Conservation (phyloP, 1,140 invertebrate species). For the Cryptotermes secundus region DNA sequence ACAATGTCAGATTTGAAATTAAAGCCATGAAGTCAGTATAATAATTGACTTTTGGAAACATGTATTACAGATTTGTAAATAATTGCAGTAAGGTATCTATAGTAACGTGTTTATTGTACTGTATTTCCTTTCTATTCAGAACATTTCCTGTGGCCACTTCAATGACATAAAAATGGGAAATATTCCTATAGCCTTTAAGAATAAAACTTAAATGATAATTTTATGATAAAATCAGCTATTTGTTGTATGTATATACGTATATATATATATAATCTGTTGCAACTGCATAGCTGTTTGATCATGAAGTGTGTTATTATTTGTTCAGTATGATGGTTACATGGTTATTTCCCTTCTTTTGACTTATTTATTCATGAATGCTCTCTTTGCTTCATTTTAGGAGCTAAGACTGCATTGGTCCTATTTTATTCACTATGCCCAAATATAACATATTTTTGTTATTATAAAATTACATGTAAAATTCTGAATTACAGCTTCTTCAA, state of each 20-base stretch:
- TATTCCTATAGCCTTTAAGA: not conserved
- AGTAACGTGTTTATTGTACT: constrained; percentile 6
- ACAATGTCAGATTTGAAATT: not conserved
- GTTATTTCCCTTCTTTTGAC: not conserved
- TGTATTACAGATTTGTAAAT: constrained; percentile 1
- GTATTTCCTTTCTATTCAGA: not conserved
- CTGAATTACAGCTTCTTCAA: not conserved
- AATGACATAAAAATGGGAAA: not conserved
- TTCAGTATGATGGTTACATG: not conserved
- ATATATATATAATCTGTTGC: constrained; percentile 12
- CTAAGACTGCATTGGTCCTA: not conserved
- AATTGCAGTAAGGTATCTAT: not conserved
- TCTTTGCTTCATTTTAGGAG: not conserved
- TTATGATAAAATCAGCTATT: constrained; percentile 20
- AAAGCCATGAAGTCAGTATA: not conserved
- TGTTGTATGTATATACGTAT: constrained; percentile 15
- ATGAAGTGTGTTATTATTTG: not conserved
- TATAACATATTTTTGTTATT: not conserved
- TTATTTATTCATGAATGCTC: not conserved
- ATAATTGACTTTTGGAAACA: not conserved
- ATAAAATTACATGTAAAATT: not conserved
- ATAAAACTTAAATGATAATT: not conserved
- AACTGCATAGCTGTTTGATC: constrained; percentile 6
- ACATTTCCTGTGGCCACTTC: constrained; percentile 13
- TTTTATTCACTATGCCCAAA: not conserved